These are phyloP conservation scores for Cavia porcellus DNA, from an alignment of 2,113 vertebrate species.

Conservation along the genomic window DNA sequence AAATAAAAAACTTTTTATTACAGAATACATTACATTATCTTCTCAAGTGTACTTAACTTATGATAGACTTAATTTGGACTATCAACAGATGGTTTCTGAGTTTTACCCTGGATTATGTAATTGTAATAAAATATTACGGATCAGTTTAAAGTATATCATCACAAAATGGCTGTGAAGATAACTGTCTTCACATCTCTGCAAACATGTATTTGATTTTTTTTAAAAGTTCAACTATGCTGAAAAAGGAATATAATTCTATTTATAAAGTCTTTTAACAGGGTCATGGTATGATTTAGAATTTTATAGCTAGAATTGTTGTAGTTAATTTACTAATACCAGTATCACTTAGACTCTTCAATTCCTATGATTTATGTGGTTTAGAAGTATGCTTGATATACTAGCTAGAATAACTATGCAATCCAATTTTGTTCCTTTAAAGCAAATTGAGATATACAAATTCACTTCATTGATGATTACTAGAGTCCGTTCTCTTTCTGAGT, in stretches of 20 bases:
- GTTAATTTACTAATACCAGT: slow-evolving; percentile 14
- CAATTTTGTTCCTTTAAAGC: slow-evolving; percentile 39
- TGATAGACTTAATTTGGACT: slow-evolving; percentile 53
- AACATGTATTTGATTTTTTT: neutral
- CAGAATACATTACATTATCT: slow-evolving; percentile 34
- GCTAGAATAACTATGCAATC: neutral
- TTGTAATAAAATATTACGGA: neutral
- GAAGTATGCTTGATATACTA: slow-evolving; percentile 20
- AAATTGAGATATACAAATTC: neutral
- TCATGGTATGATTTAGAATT: slow-evolving; percentile 32
- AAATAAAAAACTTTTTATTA: slow-evolving; percentile 29
- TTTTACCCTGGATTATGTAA: neutral
- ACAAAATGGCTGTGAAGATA: neutral
- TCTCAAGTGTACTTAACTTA: slow-evolving; percentile 21
- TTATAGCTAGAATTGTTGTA: slow-evolving; percentile 36
- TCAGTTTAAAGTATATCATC: neutral
- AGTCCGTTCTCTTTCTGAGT: neutral
- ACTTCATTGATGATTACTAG: slow-evolving; percentile 49
- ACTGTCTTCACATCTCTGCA: slow-evolving; percentile 14
- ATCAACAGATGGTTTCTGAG: slow-evolving; percentile 32
- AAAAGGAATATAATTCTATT: slow-evolving; percentile 42
- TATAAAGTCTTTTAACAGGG: slow-evolving; percentile 41
- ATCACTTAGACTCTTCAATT: slow-evolving; percentile 20
- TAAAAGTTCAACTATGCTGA: slow-evolving; percentile 35
- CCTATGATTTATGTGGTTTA: slow-evolving; percentile 19